Evolutionary conservation across 30 jellyfish, hydroid and myxozoan genomes (phyloP).

Genomic region (Aurelia sp.): DNA sequence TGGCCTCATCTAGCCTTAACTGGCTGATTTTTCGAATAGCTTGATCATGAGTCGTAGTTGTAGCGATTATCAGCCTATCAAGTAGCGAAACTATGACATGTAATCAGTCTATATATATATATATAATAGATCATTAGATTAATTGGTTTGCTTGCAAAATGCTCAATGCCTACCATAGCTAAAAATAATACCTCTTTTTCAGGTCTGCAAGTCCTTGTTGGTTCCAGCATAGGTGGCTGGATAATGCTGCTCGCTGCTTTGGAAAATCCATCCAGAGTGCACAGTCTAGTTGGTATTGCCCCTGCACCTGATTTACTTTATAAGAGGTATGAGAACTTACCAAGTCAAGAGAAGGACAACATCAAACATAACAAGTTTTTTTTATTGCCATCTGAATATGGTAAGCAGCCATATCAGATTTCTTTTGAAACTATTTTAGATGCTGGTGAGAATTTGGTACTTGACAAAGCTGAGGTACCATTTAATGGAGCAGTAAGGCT

Average conservation of each 20-base stretch:
- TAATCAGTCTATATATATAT: no score
- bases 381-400: conserved; percentile 40
- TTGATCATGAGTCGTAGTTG: no score
- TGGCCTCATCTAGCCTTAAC: no score
- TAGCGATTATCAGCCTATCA: no score
- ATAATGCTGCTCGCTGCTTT: conserved; percentile 70
- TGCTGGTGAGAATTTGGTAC: conserved; percentile 37
- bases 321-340: conserved; percentile 51
- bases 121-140: no score
- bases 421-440: conserved; percentile 36
- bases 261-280: conserved; percentile 56
- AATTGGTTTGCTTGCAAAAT: no score
- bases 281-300: conserved; percentile 77
- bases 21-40: no score
- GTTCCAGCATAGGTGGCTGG: conserved; percentile 90
- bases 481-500: conserved; percentile 65
- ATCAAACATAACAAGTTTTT: conserved; percentile 25
- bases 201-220: conserved; percentile 85
- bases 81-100: no score
- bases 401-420: conserved; percentile 25
- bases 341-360: conserved; percentile 30
- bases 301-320: conserved; percentile 74
- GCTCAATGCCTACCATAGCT: no score
- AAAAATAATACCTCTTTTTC: not conserved
- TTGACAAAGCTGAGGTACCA: conserved; percentile 29